Evolutionary conservation across 35 echinoderm and acorn worm species (phyloP), one percentile per base, ranked within the genome.

Genomic region (Strongylocentrotus purpuratus): DNA sequence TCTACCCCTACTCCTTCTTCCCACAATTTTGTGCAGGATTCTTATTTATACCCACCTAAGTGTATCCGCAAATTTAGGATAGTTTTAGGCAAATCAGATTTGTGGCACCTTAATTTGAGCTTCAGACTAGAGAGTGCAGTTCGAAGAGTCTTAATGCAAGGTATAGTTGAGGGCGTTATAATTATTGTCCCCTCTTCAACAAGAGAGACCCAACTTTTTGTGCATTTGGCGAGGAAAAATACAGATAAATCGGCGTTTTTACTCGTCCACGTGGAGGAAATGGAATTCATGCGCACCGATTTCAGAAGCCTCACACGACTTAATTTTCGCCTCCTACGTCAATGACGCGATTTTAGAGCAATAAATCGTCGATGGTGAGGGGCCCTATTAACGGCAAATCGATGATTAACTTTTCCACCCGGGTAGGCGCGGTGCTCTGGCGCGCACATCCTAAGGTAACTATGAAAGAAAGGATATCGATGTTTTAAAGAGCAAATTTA

Each of bases 401-500:
- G 87, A 89, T 89, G 87, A 89, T 89, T 89, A 89, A 89, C 87
- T 89, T 89, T 89, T 89, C 87, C 87, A 89, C 32, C 45, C 87
- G 45, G 45, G 45, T 89, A 45, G 31, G 22, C 65, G 65, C 65
- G 2, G 65, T 78, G 65, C 65, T 78, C 65, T 78, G 65, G 65
- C 65, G 65, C 65, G 65, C 65, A 78, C 65, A 78, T 78, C 65
- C 65, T 78, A 78, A 28, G 65, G 65, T 78, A 78, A 78, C 65
- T 18, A 78, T 22, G 65, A 78, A 78, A 78, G 65, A 22, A 78
- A 78, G 20, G 22, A 78, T 78, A 78, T 78, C 65, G 65, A 78
- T 78, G 25, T 78, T 78, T 78, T 78, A 7, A 78, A n/a, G 20
- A 28, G 7, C 65, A 78, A 28, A 78, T 78, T 78, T n/a, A 78